Base-by-base conservation (phyloP, 2,113 vertebrate genomes). In the Symphodus melops region DNA sequence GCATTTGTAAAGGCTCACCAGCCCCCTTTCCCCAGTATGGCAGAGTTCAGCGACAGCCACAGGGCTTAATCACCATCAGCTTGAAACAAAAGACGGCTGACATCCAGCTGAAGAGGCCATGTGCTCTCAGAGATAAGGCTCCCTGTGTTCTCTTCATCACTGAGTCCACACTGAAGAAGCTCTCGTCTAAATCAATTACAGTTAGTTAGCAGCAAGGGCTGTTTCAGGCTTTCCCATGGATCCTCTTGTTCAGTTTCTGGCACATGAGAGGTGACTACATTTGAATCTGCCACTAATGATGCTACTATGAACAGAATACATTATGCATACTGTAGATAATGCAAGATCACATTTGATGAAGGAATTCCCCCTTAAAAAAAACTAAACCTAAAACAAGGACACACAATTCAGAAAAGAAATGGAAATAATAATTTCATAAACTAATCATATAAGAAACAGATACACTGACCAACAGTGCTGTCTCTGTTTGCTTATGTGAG, bases 71-170 rank as follows among this genome's bases (percentile, higher is more conserved):
- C 60, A 78, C 64, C 36, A 51, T 80, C 64, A 54, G 37, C 42
- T 64, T 77, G 62, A 82, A 86, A 52, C 41, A 12, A 71, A 71
- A 83, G 48, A 81, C 19, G 54, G 58, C 42, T 82, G 78, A 82
- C 86, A 84, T 86, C 39, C 68, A 66, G 57, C 78, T 84, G 75
- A 77, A 82, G 72, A 80, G 75, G 77, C 79, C 69, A 56, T 68
- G 39, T 75, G 71, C 54, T 59, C 17, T 71, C 46, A 39, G 48
- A 68, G 79, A 81, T 90, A 87, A 86, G 68, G 59, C 63, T 83
- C 61, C 36, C 53, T 83, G 42, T 80, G 80, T 83, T 70, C 68
- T 57, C 67, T 20, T 61, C 7, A 48, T 25, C 55, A 60, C 13
- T 79, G 73, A 79, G 37, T 70, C 64, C 28, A 42, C 72, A 48